phyloP scores from a whole-genome alignment of 2,797 vertebrate genomes.

The Muraenolepis orangiensis region DNA sequence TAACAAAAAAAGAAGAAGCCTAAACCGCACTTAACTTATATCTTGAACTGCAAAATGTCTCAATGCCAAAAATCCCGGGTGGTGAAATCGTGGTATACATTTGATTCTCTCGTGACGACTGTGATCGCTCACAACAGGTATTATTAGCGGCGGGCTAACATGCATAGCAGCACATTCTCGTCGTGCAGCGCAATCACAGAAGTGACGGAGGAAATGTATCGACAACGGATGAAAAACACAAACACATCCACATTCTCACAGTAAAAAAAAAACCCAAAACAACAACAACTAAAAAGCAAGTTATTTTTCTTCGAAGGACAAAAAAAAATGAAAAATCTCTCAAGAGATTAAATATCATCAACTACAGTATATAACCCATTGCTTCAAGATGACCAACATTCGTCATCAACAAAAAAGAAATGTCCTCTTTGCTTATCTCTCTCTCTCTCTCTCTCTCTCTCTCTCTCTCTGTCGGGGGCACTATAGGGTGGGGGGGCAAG shows the following conservation, averaged over 20 bases:
- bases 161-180: not conserved
- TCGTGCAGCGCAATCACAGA: not conserved
- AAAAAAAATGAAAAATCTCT: slow-evolving; percentile 34
- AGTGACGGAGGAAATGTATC: not conserved
- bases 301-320: slow-evolving; percentile 38
- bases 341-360: slow-evolving; percentile 11
- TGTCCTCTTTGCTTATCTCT: slow-evolving; percentile 6
- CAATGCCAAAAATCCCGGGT: not conserved
- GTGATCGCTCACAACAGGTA: not conserved
- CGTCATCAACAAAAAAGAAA: slow-evolving; percentile 19
- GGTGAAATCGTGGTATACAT: not conserved
- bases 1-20: not conserved
- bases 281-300: slow-evolving; percentile 31
- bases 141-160: not conserved
- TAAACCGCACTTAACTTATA: not conserved
- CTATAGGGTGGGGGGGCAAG: too few species aligned
- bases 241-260: slow-evolving; percentile 55
- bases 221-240: slow-evolving; percentile 39
- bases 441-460: slow-evolving; percentile 12
- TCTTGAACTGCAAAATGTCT: not conserved
- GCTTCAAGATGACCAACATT: not conserved
- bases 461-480: too few species aligned
- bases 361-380: not conserved
- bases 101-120: not conserved
- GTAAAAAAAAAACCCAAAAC: slow-evolving; percentile 49